phyloP scores from a whole-genome alignment of 1,140 invertebrate species.

The Cherax quadricarinatus region DNA sequence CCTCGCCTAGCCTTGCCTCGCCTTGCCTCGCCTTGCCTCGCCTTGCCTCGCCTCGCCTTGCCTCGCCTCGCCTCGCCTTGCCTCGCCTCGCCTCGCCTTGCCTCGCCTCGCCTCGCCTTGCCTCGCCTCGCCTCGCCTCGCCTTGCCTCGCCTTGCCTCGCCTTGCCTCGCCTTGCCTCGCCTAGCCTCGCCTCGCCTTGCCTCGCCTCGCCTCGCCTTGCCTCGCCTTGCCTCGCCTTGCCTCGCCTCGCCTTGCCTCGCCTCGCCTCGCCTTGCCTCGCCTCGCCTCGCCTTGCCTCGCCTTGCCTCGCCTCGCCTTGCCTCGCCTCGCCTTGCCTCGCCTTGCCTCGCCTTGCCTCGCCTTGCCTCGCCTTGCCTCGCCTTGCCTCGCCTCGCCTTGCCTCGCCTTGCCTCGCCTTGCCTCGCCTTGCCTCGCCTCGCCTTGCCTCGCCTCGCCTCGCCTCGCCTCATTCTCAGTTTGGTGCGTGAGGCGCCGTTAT shows the following conservation, averaged over 20 bases:
- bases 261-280: too few species aligned
- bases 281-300: too few species aligned
- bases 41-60: not conserved
- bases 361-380: not conserved
- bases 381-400: too few species aligned
- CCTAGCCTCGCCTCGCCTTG: not conserved
- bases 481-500: too few species aligned
- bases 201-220: not conserved
- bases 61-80: not conserved
- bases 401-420: too few species aligned
- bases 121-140: not conserved
- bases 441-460: too few species aligned
- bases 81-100: not conserved
- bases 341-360: not conserved
- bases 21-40: not conserved
- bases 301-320: not conserved
- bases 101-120: not conserved
- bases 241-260: too few species aligned
- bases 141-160: not conserved
- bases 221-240: too few species aligned
- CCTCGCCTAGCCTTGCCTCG: not conserved
- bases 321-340: not conserved
- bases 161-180: not conserved
- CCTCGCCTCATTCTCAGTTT: too few species aligned
- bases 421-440: too few species aligned